Base-by-base conservation (phyloP, 2,113 vertebrate species). In the Melanerpes formicivorus region DNA sequence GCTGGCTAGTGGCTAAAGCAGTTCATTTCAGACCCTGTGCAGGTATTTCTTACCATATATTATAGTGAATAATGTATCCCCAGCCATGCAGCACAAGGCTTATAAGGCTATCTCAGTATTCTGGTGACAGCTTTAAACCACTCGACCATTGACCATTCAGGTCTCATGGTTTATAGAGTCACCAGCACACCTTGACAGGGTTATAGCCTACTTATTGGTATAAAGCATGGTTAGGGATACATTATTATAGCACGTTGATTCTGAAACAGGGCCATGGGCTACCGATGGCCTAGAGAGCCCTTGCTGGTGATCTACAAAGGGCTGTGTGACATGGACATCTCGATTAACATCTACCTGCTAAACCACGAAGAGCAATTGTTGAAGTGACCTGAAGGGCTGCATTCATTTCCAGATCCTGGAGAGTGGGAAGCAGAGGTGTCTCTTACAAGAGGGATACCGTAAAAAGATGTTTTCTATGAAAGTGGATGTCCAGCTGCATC, bases 111-210 rank as follows among this genome's bases (percentile, higher is more conserved):
- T 96, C 96, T 96, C 96, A 96, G 95, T 96, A 96, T 96, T 96
- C 96, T 96, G 96, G 96, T 96, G 96, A 96, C 95, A 96, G 95
- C 95, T 96, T 96, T 96, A 96, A 96, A 96, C 96, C 96, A 96
- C 95, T 96, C 96, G 95, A 96, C 96, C 96, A 96, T 96, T 96
- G 96, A 96, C 96, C 96, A 96, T 96, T 96, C 95, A 95, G 96
- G 96, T 96, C 96, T 96, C 95, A 96, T 96, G 96, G 95, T 96
- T 96, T 96, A 96, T 96, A 96, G 96, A 96, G 95, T 95, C 96
- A 96, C 96, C 95, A 96, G 95, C 90, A 96, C 96, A 96, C 96
- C 96, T 96, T 96, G 96, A 96, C 96, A 96, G 96, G 95, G 95
- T 96, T 96, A 96, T 96, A 96, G 95, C 96, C 95, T 90, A 95